Evolutionary conservation across 2,888 invertebrate species (phyloP), one percentile per base, ranked within the genome.

Genomic region (Pediacus dermestoides): DNA sequence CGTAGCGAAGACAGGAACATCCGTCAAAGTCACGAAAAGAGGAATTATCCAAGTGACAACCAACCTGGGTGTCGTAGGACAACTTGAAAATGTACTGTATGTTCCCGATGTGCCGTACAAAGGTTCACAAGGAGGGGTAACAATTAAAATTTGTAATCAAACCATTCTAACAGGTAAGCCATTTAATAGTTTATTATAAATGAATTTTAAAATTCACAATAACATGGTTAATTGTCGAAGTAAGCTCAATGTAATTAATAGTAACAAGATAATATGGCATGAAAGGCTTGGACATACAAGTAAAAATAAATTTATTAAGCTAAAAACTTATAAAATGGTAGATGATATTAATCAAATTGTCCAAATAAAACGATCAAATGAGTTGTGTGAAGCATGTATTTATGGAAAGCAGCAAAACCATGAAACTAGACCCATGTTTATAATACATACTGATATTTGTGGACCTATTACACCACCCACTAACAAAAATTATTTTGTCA

Each of bases 391-490:
- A 15, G 27, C 35, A 12, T 35, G 35, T 28, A 16, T 35, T 15
- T 35, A 9, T 16, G 35, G 35, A 2, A 35, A 35, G 28, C 35
- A 35, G n/a, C 37, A 40, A 40, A n/a, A 13, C 1, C 22, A 61
- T 49, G 46, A 61, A 7, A 6, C 32, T 23, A 44, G 60, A 45
- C 60, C 63, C 9, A 46, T 65, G 31, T 61, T 58, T 49, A 48
- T 56, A 26, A 38, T 63, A 7, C 60, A 58, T 53, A 58, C 56
- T 2, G 58, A 60, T 43, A 53, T 63, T 13, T 61, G 59, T 44
- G 59, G 59, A 0, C 57, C 59, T 22, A 60, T 63, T 21, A 59
- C 54, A 42, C 61, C 61, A 40, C 7, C 59, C 0, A 58, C 44
- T 28, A 26, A 33, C 16, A 44, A 44, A 39, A 43, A 35, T 37